Conservation (phyloP, 2,888 invertebrate genomes). For the Agrochola lychnidis region DNA sequence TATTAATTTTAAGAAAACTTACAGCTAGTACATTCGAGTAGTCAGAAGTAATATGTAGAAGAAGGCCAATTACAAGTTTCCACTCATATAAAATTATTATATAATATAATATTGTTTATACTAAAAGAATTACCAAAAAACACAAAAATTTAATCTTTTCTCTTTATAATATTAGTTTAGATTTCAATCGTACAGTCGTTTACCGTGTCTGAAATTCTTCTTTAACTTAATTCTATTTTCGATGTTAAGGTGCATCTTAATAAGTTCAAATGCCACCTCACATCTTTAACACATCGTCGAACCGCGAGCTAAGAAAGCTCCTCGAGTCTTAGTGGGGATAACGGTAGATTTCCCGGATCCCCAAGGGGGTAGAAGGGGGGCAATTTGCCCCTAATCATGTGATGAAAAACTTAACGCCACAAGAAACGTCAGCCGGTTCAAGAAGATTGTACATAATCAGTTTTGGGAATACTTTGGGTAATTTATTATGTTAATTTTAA, state of each 20-base stretch:
- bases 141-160: too few relatives aligned
- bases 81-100: too few relatives aligned
- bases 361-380: constrained; percentile 67
- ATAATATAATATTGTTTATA: too few relatives aligned
- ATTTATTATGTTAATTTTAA: constrained; percentile 70
- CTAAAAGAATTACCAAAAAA: too few relatives aligned
- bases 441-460: constrained; percentile 67
- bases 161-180: too few relatives aligned
- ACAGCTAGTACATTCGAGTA: too few relatives aligned
- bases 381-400: constrained; percentile 87
- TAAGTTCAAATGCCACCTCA: constrained; percentile 66
- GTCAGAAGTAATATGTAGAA: too few relatives aligned
- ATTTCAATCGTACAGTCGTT: background rate
- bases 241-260: background rate
- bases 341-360: constrained; percentile 82
- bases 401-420: constrained; percentile 87
- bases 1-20: too few relatives aligned
- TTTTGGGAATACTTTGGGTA: constrained; percentile 66
- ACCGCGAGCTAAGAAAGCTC: constrained; percentile 72
- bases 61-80: too few relatives aligned
- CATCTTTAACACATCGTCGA: constrained; percentile 52
- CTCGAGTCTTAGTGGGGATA: constrained; percentile 79
- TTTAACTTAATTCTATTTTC: background rate
- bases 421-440: constrained; percentile 65
- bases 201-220: too few relatives aligned